Base-by-base conservation (phyloP, 2,888 invertebrate species). In the Allacma fusca region DNA sequence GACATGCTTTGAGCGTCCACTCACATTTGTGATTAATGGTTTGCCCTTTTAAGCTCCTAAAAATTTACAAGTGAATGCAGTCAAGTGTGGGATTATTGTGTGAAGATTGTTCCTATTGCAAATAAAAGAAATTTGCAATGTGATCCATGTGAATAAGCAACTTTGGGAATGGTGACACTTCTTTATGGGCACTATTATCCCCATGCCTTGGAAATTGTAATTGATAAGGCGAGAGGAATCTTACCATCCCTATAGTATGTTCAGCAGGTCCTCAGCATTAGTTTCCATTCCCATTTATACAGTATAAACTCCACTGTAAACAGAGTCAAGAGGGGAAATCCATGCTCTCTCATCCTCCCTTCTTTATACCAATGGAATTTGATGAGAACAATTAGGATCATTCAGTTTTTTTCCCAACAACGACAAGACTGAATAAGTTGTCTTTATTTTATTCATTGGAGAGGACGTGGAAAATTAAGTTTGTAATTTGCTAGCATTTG, bases 41-140 rank as follows among this genome's bases (percentile, higher is more conserved):
- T n/a, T 50, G 50, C 50, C 50, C 50, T 50, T 50, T 50, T 50
- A 50, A 50, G 50, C 2, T 50, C 16, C 50, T 12, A 50, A 50
- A 50, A 50, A 34, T 34, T 34, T 50, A 50, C 5, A 50, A 12
- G 16, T 50, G 50, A 50, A 50, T 16, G 5, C 50, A 34, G 4
- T 50, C 50, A 50, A 50, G 50, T 12, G n/a, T 50, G 19, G 50
- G 50, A 50, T 50, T 34, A 34, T 34, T 50, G 50, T n/a, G 50
- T 50, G 50, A 50, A 50, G 50, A 50, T 50, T 50, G 50, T 50
- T 50, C 50, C 50, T 50, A 50, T 50, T 50, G 50, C 50, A 50
- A 50, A 50, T 50, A 50, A 50, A 50, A 50, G 50, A 50, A 50
- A 50, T 50, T 50, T 50, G 50, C 50, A 50, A 50, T 50, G n/a